Percentiles rank a stretch among this genome's conserved stretches.
These are phyloP conservation scores for Nemotelus nigrinus DNA, from an alignment of 2,888 invertebrate genomes.

Conservation along the genomic window DNA sequence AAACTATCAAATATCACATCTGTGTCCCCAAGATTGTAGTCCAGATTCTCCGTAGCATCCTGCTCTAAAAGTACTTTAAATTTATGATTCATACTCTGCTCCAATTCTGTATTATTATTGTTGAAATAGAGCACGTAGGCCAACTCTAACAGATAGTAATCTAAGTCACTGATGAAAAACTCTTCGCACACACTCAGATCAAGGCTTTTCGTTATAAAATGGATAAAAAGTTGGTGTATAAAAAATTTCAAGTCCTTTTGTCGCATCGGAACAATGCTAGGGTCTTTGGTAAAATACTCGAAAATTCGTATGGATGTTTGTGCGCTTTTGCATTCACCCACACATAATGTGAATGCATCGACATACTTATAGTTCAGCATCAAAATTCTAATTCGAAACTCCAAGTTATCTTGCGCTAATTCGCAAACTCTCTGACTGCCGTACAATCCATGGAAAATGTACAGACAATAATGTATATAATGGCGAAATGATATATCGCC, in stretches of 20 bases:
- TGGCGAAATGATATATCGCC: constrained; percentile 55
- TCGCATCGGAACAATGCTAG: constrained; percentile 63
- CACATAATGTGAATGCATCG: constrained; percentile 62
- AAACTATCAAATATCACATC: constrained; percentile 64
- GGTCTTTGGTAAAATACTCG: constrained; percentile 65
- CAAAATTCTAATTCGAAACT: constrained; percentile 62
- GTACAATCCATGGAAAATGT: constrained; percentile 64
- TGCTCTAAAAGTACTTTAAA: constrained; percentile 45
- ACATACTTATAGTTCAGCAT: constrained; percentile 65
- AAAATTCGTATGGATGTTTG: constrained; percentile 62
- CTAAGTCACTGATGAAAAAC: constrained; percentile 63
- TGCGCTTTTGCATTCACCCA: constrained; percentile 59
- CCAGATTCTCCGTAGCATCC: constrained; percentile 44
- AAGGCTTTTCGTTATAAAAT: constrained; percentile 61
- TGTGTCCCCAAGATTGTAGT: constrained; percentile 58
- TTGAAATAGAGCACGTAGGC: constrained; percentile 64
- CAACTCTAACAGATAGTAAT: constrained; percentile 63
- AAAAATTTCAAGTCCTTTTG: constrained; percentile 63
- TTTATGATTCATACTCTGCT: constrained; percentile 54
- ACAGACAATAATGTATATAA: constrained; percentile 65
- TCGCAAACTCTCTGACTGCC: constrained; percentile 62
- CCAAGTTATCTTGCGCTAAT: constrained; percentile 59
- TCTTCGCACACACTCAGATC: constrained; percentile 62
- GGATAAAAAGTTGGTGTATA: constrained; percentile 62
- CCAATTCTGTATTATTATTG: constrained; percentile 60